Base-by-base conservation (phyloP, 1,140 invertebrate genomes). In the Lordiphosa clarofinis region DNA sequence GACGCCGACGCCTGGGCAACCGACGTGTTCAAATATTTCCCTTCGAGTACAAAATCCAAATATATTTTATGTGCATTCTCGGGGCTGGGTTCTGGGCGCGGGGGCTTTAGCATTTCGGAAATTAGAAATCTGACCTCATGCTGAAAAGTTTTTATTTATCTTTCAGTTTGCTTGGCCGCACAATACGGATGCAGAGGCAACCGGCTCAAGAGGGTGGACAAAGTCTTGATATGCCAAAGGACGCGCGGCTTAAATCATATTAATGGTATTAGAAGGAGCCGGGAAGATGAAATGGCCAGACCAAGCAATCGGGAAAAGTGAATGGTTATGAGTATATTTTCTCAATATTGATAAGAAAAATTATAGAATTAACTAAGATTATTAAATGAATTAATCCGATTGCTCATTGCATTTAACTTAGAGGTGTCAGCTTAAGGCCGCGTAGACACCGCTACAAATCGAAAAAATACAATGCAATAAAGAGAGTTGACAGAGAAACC, bases 91-190 rank as follows among this genome's bases (percentile, higher is more conserved):
- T 24, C 35, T 33, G 21, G 28, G 12, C 12, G 37, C 38, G 39
- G 57, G 33, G 55, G 61, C 48, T 24, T 47, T 57, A 52, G 48
- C 63, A 63, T 59, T 65, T 75, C 69, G 61, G 68, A 74, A 81
- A 79, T 81, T 74, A 74, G 70, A 79, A 81, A 81, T 72, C 60
- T 73, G 64, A 82, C 67, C 75, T 60, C 55, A 65, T 73, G 57
- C 36, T 54, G 54, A 7, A 56, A 76, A 72, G 15, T 59, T 62
- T 63, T 69, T 63, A 65, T 75, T 82, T 75, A 58, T 68, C 53
- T 64, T 56, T 35, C 54, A 61, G 66, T 71, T 76, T 38, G 33
- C 10, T 28, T 56, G 31, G 38, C 24, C 38, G 38, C 15, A 15
- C 12, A 35, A 28, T 31, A n/a, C 11, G 21, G n/a, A 38, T 31